These are phyloP conservation scores for Achroia grisella DNA, from an alignment of 1,140 invertebrate genomes.

Conservation along the genomic window DNA sequence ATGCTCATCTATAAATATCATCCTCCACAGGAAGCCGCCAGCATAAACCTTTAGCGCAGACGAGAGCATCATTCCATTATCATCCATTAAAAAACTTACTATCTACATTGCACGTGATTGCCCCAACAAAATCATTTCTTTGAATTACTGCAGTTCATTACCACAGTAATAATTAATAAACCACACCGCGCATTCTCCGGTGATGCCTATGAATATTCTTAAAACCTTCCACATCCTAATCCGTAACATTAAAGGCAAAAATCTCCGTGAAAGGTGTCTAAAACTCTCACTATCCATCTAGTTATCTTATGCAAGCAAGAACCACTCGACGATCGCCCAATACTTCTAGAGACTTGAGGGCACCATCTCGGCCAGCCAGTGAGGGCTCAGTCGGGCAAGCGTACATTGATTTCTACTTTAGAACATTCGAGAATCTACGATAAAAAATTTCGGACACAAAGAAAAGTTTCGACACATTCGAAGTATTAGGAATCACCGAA, in stretches of 20 bases:
- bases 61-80: too few relatives aligned
- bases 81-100: too few relatives aligned
- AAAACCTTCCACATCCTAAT: not conserved
- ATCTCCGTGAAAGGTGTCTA: not conserved
- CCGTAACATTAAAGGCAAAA: slow-evolving; percentile 5
- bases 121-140: too few relatives aligned
- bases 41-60: too few relatives aligned
- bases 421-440: slow-evolving; percentile 64
- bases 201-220: not conserved
- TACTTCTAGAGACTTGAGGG: slow-evolving; percentile 8
- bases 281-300: slow-evolving; percentile 7
- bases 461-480: slow-evolving; percentile 21
- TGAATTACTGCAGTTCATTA: too few relatives aligned
- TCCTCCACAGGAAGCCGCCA: too few relatives aligned
- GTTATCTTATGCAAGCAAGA: slow-evolving; percentile 15
- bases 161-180: too few relatives aligned
- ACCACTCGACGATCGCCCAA: not conserved
- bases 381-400: slow-evolving; percentile 39
- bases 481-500: slow-evolving; percentile 40
- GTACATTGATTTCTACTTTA: slow-evolving; percentile 66
- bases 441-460: slow-evolving; percentile 45
- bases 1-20: too few relatives aligned
- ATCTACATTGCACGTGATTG: too few relatives aligned
- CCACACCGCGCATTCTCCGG: too few relatives aligned
- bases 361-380: slow-evolving; percentile 19